phyloP scores from a whole-genome alignment of 2,797 vertebrate species.

The Enteromius paludinosus region DNA sequence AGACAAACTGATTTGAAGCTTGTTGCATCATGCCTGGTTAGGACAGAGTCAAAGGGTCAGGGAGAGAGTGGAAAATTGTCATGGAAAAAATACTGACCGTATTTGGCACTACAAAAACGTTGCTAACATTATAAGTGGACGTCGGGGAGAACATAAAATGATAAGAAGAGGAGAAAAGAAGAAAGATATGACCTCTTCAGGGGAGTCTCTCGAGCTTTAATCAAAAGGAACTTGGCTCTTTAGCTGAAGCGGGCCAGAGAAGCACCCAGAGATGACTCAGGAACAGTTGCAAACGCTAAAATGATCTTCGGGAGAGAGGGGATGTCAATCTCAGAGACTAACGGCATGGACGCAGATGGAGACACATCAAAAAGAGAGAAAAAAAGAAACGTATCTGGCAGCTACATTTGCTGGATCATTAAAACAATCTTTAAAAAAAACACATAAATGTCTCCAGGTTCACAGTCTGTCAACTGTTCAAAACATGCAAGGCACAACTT shows the following conservation, averaged over 20 bases:
- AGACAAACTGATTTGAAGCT: constrained; percentile 15
- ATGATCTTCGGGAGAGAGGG: neutral
- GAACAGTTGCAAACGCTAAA: neutral
- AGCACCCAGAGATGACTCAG: neutral
- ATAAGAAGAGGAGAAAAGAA: constrained; percentile 20
- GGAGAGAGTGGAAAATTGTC: constrained; percentile 26
- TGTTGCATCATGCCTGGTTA: constrained; percentile 10
- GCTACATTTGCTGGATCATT: neutral
- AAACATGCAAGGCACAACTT: neutral
- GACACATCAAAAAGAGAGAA: constrained; percentile 9
- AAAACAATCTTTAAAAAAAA: neutral
- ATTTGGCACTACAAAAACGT: neutral
- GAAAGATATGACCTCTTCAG: constrained; percentile 27
- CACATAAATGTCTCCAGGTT: neutral
- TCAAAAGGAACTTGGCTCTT: constrained; percentile 47
- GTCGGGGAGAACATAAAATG: constrained; percentile 10
- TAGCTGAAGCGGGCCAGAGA: constrained; percentile 4
- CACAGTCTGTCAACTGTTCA: neutral
- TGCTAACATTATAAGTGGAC: constrained; percentile 16
- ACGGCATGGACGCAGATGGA: constrained; percentile 2
- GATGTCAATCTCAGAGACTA: constrained; percentile 13
- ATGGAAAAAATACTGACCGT: constrained; percentile 24
- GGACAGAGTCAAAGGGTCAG: constrained; percentile 4
- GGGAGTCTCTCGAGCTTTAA: constrained; percentile 26
- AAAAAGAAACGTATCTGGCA: neutral